Base-by-base conservation (phyloP, 1,140 invertebrate genomes). In the Episyrphus balteatus region DNA sequence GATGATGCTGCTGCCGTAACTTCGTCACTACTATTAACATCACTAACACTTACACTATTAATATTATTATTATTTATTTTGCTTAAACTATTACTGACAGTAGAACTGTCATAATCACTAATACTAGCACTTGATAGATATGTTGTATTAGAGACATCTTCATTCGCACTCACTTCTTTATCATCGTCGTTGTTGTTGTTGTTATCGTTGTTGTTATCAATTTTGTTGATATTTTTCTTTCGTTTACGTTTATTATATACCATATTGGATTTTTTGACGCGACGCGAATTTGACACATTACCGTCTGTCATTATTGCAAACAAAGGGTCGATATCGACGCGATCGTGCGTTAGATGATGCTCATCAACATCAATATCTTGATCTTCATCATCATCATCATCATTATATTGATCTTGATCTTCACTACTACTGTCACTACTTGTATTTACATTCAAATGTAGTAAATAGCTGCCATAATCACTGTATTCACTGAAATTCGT, bases 401-500 rank as follows among this genome's bases (percentile, higher is more conserved):
- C 15, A 21, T 62, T 61, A 61, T 57, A 57, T 51, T 49, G 45
- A 51, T 51, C 14, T 59, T 50, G 59, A 55, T 61, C 54, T 37
- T 53, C 52, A 61, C 48, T 57, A 26, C 21, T 26, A 8, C 8
- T 8, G 8, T 19, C 17, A 11, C 6, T 41, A 19, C 11, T 41
- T 13, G 12, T 41, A n/a, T n/a, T 15, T 38, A 15, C n/a, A 21
- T 13, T 13, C 18, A 41, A 10, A 41, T 19, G 15, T 21, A 41
- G 18, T 12, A 21, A 41, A 21, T 41, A 21, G 13, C 26, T 41
- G 26, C 10, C 19, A 19, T 7, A 13, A 41, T 41, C 12, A 18
- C 18, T 13, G 19, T 21, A 13, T 18, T 41, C 18, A 41, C 26
- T 41, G 15, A 37, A 37, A 37, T 37, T 6, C 3, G 3, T 37